Percentiles rank a stretch among this genome's conserved stretches.
These are phyloP conservation scores for Blastobasis adustella DNA, from an alignment of 2,888 invertebrate genomes.

Conservation along the genomic window DNA sequence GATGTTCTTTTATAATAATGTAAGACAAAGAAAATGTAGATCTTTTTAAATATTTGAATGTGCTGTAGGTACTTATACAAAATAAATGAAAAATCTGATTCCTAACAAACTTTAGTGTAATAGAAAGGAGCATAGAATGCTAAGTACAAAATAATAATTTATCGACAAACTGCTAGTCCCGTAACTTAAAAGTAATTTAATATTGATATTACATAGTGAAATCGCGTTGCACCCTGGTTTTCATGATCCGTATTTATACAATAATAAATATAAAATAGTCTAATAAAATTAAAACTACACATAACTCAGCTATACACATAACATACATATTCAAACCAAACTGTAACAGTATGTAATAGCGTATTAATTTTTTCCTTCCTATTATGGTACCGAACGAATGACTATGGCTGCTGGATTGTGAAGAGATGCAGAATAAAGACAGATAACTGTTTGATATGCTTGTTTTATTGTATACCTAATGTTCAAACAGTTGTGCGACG, in stretches of 20 bases:
- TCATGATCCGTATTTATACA: conserved; percentile 68
- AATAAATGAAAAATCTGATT: conserved; percentile 53
- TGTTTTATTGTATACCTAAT: conserved; percentile 45
- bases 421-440: conserved; percentile 70
- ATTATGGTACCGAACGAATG: conserved; percentile 71
- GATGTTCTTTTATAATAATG: background rate
- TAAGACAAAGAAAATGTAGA: background rate
- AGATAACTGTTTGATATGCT: conserved; percentile 70
- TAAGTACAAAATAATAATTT: conserved; percentile 71
- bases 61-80: conserved; percentile 12
- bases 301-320: conserved; percentile 59
- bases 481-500: conserved; percentile 12
- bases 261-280: conserved; percentile 49
- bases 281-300: conserved; percentile 66
- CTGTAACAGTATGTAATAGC: conserved; percentile 71
- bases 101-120: conserved; percentile 65
- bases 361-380: conserved; percentile 70
- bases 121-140: conserved; percentile 60
- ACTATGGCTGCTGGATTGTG: conserved; percentile 72
- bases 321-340: conserved; percentile 71
- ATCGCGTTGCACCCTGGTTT: conserved; percentile 71
- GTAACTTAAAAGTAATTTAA: conserved; percentile 37
- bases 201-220: conserved; percentile 45
- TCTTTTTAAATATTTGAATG: conserved; percentile 7
- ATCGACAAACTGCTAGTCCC: conserved; percentile 68